Base-by-base conservation (phyloP, 2,113 vertebrate genomes). In the Alethe diademata region DNA sequence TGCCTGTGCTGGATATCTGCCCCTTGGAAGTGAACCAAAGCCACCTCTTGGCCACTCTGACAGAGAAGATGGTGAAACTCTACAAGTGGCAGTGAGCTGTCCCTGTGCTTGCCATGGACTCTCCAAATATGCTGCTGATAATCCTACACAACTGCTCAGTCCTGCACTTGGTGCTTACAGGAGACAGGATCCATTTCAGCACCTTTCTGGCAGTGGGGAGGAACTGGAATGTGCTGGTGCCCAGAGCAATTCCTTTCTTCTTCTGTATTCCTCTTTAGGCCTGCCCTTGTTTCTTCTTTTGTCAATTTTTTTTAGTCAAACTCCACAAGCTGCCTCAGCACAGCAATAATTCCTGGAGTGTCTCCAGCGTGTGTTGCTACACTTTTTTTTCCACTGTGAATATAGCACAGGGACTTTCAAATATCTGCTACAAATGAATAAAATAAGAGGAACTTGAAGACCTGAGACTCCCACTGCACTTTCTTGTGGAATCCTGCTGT, bases 1-100 rank as follows among this genome's bases (percentile, higher is more conserved):
- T 99, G 22, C 99, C 99, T 0, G 98, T 99, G 73, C 78, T 99
- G 97, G 99, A 99, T 90, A 98, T 99, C 97, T 99, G 98, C 60
- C 98, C 99, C 3, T 98, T 99, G 81, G 97, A 98, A 22, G 98
- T 98, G 89, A 99, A 99, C 78, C 98, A 98, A 40, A 98, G 82
- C 45, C 98, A 97, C 95, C 98, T 98, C 89, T 96, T 99, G 96
- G 99, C 98, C 23, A 98, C 98, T 10, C 98, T 99, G 45, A 99
- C 99, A 0, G 99, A 99, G 97, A 99, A 99, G 97, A 98, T 92
- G 85, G 98, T 99, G 64, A 99, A 99, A 92, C 92, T 99, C 71
- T 99, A 99, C 97, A 99, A 95, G 92, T 99, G 99, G 99, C 98
- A 99, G 81, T 99, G 97, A 99, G 15, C 3, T 8, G 29, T 64